Evolutionary conservation across 2,113 vertebrate species (phyloP).

Genomic region (Zapornia atra): DNA sequence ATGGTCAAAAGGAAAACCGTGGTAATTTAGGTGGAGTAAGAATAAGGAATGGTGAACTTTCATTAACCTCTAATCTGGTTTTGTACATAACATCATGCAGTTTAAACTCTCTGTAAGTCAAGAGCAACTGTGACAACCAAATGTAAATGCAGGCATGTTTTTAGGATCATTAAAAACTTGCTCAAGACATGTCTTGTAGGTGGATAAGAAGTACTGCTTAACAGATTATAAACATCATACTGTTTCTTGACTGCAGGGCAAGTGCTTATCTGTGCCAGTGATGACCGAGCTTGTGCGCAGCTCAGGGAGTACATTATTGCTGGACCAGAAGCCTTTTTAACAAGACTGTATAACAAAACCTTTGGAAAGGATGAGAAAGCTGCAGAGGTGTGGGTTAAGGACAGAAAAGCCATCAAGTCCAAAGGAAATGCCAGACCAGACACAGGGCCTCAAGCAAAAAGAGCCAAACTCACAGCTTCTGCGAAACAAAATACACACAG

Average conservation of each 20-base stretch:
- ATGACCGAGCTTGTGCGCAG: slow-evolving; percentile 95
- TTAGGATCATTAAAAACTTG: not conserved
- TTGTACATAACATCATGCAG: not conserved
- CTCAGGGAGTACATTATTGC: slow-evolving; percentile 85
- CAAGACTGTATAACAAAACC: slow-evolving; percentile 86
- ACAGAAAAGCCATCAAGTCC: slow-evolving; percentile 60
- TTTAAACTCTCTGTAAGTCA: not conserved
- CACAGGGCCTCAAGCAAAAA: slow-evolving; percentile 73
- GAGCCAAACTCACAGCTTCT: slow-evolving; percentile 49
- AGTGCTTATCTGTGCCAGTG: slow-evolving; percentile 93
- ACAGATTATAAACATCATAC: not conserved
- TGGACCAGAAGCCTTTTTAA: slow-evolving; percentile 84
- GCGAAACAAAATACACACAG: slow-evolving; percentile 58
- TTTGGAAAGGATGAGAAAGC: slow-evolving; percentile 82
- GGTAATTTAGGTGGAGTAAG: not conserved
- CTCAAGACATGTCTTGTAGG: not conserved
- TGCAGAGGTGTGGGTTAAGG: slow-evolving; percentile 57
- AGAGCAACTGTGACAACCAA: not conserved
- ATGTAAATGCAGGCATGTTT: not conserved
- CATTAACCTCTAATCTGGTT: not conserved
- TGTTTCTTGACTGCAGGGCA: slow-evolving; percentile 78
- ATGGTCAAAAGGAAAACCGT: not conserved
- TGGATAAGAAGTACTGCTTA: not conserved
- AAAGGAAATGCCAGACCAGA: slow-evolving; percentile 39
- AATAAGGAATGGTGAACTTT: not conserved